A percentile compares a stretch with the other conserved stretches of the same genome.
phyloP scores from a whole-genome alignment of 2,797 vertebrate species.

The Lutjanus argentimaculatus region DNA sequence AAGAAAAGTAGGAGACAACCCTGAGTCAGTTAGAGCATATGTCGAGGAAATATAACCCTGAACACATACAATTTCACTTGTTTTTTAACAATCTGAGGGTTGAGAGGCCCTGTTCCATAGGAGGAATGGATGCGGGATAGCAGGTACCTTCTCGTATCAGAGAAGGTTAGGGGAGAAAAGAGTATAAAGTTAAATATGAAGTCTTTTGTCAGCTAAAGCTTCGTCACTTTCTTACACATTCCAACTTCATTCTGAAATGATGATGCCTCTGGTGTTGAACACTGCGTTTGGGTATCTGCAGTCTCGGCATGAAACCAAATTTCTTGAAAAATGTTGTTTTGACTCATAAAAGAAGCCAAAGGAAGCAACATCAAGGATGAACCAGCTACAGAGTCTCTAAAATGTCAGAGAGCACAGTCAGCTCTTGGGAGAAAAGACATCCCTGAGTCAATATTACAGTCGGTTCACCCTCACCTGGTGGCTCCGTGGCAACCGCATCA shows the following conservation, averaged over 20 bases:
- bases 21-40: too few relatives aligned
- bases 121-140: not conserved
- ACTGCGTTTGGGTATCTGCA: not conserved
- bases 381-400: conserved; percentile 7
- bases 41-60: too few relatives aligned
- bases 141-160: not conserved
- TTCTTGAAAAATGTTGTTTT: conserved; percentile 29
- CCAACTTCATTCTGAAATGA: not conserved
- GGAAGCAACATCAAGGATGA: not conserved
- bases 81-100: too few relatives aligned
- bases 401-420: conserved; percentile 5
- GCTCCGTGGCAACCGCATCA: conserved; percentile 58
- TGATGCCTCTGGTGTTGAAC: not conserved
- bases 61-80: too few relatives aligned
- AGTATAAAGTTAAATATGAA: not conserved
- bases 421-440: conserved; percentile 27
- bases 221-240: not conserved
- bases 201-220: not conserved
- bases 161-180: not conserved
- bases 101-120: too few relatives aligned
- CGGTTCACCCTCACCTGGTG: conserved; percentile 59
- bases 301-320: conserved; percentile 16
- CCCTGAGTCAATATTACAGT: conserved; percentile 46
- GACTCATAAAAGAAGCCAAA: conserved; percentile 32
- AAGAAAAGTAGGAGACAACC: too few relatives aligned